Base-by-base conservation (phyloP, 2,797 vertebrate genomes). In the Enteromius radiatus region DNA sequence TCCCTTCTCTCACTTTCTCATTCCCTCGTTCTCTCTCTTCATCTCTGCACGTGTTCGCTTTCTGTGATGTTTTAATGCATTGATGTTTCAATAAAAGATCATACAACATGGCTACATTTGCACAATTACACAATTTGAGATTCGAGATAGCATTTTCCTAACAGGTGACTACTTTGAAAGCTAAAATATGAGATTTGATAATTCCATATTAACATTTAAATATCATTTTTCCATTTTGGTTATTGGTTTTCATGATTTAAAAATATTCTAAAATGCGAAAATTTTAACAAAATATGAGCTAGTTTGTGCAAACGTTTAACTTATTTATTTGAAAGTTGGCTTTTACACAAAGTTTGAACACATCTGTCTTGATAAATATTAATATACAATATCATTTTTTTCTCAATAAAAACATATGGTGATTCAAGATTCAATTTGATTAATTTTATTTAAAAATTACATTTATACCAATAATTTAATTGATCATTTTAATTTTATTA, bases 1-100 rank as follows among this genome's bases (percentile, higher is more conserved):
- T 45, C 14, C 65, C 36, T 33, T 36, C 63, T 71, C 68, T 81
- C 52, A 28, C 36, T 23, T 59, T 31, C 33, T 54, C 68, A 81
- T 15, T 67, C 28, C 78, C 14, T 26, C 38, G 14, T 41, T 68
- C 36, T 82, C 15, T 68, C 49, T 43, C 33, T 76, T 36, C 74
- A 52, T 81, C 49, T 52, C 52, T 74, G 10, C 52, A 45, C 45
- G 67, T 26, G 17, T 6, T 67, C n/a, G 23, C 14, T 84, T 36
- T 68, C 1, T 31, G 8, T 73, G 56, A 14, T 3, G 5, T 70
- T 21, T 21, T 31, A 19, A 69, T 81, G 36, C 5, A 31, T 28
- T 28, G 33, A 41, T 59, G 38, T 45, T 45, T 80, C 36, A 69
- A n/a, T 79, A 28, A n/a, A 23, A 52, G 41, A 41, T 75, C 11